A percentile compares a stretch with the other conserved stretches of the same genome.
These are phyloP conservation scores for Herpetotheres cachinnans DNA, from an alignment of 2,113 vertebrate species.

Conservation along the genomic window DNA sequence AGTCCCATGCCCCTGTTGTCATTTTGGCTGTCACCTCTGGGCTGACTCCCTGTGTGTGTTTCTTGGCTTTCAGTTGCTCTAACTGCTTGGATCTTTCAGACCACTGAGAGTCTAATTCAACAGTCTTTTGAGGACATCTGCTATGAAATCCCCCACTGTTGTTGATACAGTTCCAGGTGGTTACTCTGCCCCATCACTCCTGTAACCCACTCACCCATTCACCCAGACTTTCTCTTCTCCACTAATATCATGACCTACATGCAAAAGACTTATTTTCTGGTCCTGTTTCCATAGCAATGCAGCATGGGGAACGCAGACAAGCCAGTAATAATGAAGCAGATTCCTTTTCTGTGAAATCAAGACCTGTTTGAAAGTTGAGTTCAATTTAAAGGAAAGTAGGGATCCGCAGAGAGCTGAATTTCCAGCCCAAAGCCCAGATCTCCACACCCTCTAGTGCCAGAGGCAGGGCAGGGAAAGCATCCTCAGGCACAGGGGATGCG, in stretches of 20 bases:
- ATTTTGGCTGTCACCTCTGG: background rate
- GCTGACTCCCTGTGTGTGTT: background rate
- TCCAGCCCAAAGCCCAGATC: background rate
- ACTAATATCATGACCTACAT: constrained; percentile 43
- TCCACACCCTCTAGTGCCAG: background rate
- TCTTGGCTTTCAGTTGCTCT: background rate
- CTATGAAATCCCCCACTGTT: background rate
- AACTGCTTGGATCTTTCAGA: background rate
- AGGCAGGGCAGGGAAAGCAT: background rate
- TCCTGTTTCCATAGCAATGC: constrained; percentile 55
- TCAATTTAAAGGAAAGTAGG: background rate
- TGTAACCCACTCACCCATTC: background rate
- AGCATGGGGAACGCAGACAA: background rate
- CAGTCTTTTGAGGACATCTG: background rate
- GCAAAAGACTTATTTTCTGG: constrained; percentile 8
- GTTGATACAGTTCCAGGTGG: background rate
- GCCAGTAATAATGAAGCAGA: background rate
- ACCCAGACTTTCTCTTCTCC: background rate
- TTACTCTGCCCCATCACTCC: background rate
- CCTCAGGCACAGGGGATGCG: rapidly evolving
- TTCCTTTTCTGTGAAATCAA: background rate
- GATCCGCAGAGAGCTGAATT: background rate
- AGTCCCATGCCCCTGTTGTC: background rate
- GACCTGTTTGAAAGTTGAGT: background rate
- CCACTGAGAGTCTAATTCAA: background rate